These are phyloP conservation scores for Scaptomyza hsui DNA, from an alignment of 1,140 invertebrate genomes.

Conservation along the genomic window DNA sequence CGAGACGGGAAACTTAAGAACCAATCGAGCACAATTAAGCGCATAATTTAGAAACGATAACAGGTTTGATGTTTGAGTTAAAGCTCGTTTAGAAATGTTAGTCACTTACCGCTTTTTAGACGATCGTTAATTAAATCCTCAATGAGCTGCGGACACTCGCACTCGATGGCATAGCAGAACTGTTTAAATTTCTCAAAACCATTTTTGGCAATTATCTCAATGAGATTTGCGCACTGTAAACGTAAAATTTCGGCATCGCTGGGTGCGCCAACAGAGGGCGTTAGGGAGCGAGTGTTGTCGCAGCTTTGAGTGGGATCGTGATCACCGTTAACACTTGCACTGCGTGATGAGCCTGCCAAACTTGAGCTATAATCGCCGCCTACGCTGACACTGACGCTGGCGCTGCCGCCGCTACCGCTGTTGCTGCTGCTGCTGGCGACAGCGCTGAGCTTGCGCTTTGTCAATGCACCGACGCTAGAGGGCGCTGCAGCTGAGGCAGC, in stretches of 20 bases:
- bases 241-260: conserved; percentile 78
- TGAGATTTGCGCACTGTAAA: conserved; percentile 82
- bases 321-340: conserved; percentile 77
- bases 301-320: conserved; percentile 68
- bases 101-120: conserved; percentile 80
- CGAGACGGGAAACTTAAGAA: conserved; percentile 63
- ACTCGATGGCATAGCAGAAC: conserved; percentile 85
- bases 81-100: conserved; percentile 2
- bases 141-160: conserved; percentile 85
- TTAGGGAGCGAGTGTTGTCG: conserved; percentile 77
- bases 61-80: conserved; percentile 46
- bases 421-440: conserved; percentile 71
- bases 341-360: conserved; percentile 65
- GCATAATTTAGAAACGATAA: conserved; percentile 74
- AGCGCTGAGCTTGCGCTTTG: conserved; percentile 74
- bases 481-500: conserved; percentile 49
- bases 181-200: conserved; percentile 86
- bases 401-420: conserved; percentile 58
- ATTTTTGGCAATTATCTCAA: conserved; percentile 85
- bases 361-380: conserved; percentile 56
- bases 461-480: conserved; percentile 53
- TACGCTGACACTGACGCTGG: conserved; percentile 51
- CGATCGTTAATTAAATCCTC: conserved; percentile 85
- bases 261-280: conserved; percentile 63
- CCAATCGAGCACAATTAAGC: conserved; percentile 70